Evolutionary conservation across 2,113 vertebrate genomes (phyloP).

Genomic region (Ictidomys tridecemlineatus): DNA sequence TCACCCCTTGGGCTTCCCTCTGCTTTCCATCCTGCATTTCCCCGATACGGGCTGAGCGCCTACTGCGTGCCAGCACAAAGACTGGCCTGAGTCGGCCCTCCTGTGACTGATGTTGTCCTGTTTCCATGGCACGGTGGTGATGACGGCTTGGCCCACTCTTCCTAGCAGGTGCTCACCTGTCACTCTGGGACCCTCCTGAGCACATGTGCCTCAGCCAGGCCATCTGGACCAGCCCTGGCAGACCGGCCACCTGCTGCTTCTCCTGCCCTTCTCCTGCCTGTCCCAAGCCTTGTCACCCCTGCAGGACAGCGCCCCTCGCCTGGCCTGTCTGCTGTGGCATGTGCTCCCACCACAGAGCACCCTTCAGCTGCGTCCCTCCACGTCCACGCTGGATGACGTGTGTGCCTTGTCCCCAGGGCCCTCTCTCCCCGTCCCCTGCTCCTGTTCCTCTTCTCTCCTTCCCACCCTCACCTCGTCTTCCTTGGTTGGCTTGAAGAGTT

Average conservation of each 20-base stretch:
- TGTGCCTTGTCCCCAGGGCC: too few relatives aligned
- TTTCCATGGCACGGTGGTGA: rapidly evolving
- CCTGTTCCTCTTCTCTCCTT: background rate
- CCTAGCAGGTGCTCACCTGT: rapidly evolving
- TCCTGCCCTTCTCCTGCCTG: background rate
- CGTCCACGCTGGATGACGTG: background rate
- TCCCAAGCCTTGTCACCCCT: background rate
- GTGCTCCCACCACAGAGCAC: background rate
- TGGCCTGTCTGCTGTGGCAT: background rate
- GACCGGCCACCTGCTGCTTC: background rate
- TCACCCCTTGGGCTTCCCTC: rapidly evolving
- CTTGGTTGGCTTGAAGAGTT: background rate
- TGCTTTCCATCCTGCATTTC: background rate
- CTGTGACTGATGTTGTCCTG: rapidly evolving
- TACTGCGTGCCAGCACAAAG: too few relatives aligned
- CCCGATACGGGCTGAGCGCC: rapidly evolving
- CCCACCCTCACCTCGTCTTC: background rate
- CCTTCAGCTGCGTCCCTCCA: too few relatives aligned
- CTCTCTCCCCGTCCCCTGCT: background rate
- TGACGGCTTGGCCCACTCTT: too few relatives aligned
- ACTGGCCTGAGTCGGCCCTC: rapidly evolving
- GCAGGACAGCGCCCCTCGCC: background rate
- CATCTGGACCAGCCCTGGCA: rapidly evolving
- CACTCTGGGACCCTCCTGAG: background rate
- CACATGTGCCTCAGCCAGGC: too few relatives aligned